Evolutionary conservation across 2,113 vertebrate species (phyloP).

Genomic region (Neogobius melanostomus): DNA sequence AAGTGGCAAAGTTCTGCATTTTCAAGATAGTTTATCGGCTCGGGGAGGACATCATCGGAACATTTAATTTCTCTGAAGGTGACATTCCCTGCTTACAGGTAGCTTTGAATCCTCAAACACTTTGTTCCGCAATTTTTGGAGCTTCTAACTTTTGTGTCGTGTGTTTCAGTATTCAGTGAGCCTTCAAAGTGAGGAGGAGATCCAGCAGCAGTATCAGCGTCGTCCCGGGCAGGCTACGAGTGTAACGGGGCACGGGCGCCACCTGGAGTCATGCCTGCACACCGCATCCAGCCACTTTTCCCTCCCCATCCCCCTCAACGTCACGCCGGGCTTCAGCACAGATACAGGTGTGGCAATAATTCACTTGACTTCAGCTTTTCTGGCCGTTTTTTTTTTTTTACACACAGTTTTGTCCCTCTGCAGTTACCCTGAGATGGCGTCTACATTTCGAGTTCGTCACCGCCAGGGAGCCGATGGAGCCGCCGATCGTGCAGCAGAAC

Average conservation of each 20-base stretch:
- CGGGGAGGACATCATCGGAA: slow-evolving; percentile 93
- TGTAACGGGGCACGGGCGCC: slow-evolving; percentile 87
- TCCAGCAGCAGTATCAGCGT: slow-evolving; percentile 87
- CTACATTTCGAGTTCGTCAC: slow-evolving; percentile 97
- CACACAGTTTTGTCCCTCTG: not conserved
- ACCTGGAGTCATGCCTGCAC: slow-evolving; percentile 96
- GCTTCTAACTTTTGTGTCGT: not conserved
- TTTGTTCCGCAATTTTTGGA: not conserved
- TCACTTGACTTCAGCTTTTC: not conserved
- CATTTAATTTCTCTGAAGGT: slow-evolving; percentile 92
- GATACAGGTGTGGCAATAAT: slow-evolving; percentile 81
- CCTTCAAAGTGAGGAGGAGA: slow-evolving; percentile 92
- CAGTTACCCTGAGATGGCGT: slow-evolving; percentile 86
- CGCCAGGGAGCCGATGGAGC: slow-evolving; percentile 80
- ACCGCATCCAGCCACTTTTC: slow-evolving; percentile 93
- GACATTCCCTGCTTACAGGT: slow-evolving; percentile 97
- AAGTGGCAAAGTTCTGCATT: slow-evolving; percentile 95
- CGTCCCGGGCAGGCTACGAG: slow-evolving; percentile 80
- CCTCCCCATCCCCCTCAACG: slow-evolving; percentile 91
- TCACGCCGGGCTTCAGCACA: slow-evolving; percentile 93
- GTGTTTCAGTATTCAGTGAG: slow-evolving; percentile 89
- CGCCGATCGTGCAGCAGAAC: slow-evolving; percentile 81
- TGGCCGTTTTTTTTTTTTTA: too few species aligned
- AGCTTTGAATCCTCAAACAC: not conserved
- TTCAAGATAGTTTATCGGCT: slow-evolving; percentile 95